Evolutionary conservation across 2,113 vertebrate species (phyloP).

Genomic region (Spea bombifrons): DNA sequence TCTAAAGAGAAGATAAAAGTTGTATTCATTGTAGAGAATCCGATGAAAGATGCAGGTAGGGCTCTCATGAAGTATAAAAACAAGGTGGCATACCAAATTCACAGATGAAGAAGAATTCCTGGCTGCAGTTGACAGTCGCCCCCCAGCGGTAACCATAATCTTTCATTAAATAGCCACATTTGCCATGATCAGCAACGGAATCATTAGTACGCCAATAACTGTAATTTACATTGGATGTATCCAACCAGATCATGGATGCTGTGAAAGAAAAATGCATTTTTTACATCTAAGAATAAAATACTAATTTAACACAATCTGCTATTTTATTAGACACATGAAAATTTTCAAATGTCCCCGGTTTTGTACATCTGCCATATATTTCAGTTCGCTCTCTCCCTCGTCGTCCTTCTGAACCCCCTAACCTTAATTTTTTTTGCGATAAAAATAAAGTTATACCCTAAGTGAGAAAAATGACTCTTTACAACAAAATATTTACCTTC

Average conservation of each 20-base stretch:
- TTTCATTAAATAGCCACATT: conserved; percentile 74
- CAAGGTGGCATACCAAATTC: conserved; percentile 76
- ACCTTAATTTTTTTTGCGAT: too few relatives aligned
- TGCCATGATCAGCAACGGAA: conserved; percentile 43
- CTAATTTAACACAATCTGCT: too few relatives aligned
- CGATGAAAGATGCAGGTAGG: neutral
- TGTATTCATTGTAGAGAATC: neutral
- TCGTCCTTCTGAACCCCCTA: too few relatives aligned
- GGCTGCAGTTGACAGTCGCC: conserved; percentile 74
- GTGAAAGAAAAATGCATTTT: conserved; percentile 37
- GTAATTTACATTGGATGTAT: conserved; percentile 79
- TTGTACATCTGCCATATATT: too few relatives aligned
- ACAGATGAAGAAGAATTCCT: conserved; percentile 81
- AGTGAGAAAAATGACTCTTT: too few relatives aligned
- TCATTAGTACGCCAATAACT: conserved; percentile 71
- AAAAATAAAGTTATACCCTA: neutral
- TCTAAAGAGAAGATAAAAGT: conserved; percentile 58
- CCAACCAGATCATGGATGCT: conserved; percentile 81
- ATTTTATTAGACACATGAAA: too few relatives aligned
- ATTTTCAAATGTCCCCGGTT: too few relatives aligned
- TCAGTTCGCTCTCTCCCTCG: too few relatives aligned
- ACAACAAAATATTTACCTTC: conserved; percentile 53
- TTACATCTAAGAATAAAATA: neutral
- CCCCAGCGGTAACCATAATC: conserved; percentile 77
- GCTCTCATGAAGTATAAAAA: neutral